Evolutionary conservation across 35 echinoderm and acorn worm genomes (phyloP).

Genomic region (Chiridota heheva): DNA sequence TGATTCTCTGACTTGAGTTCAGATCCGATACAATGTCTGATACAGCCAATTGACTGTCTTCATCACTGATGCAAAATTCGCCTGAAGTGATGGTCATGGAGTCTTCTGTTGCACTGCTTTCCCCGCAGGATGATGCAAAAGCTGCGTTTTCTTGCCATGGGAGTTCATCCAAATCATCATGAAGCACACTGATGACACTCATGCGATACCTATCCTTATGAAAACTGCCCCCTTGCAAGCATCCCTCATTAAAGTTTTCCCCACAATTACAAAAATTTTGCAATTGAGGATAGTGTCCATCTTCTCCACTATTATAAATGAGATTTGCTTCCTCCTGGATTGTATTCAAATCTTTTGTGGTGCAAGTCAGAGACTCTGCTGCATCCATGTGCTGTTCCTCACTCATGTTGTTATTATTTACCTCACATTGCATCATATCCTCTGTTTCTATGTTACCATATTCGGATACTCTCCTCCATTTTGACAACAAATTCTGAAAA

Average conservation of each 20-base stretch:
- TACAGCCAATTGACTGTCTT: no score
- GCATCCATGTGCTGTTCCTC: not conserved
- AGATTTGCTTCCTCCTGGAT: not conserved
- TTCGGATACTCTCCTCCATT: not conserved
- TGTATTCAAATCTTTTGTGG: constrained; percentile 10
- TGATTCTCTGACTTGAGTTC: no score
- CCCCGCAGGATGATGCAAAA: no score
- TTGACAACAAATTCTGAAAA: not conserved
- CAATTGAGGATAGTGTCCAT: no score
- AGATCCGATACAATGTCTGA: no score
- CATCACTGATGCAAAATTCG: not conserved
- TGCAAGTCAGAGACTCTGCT: not conserved
- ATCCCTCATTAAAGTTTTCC: not conserved
- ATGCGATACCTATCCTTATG: constrained; percentile 25
- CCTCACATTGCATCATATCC: not conserved
- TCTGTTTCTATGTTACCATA: constrained; percentile 20
- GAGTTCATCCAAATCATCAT: constrained; percentile 10
- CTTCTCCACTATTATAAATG: not conserved
- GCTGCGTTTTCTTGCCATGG: constrained; percentile 32
- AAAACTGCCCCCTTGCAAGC: not conserved
- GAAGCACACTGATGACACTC: constrained; percentile 14
- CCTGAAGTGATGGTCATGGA: not conserved
- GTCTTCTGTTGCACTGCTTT: not conserved
- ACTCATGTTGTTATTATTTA: no score
- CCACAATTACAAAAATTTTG: not conserved